Base-by-base conservation (phyloP, 2,113 vertebrate genomes). In the Micronycteris hirsuta region DNA sequence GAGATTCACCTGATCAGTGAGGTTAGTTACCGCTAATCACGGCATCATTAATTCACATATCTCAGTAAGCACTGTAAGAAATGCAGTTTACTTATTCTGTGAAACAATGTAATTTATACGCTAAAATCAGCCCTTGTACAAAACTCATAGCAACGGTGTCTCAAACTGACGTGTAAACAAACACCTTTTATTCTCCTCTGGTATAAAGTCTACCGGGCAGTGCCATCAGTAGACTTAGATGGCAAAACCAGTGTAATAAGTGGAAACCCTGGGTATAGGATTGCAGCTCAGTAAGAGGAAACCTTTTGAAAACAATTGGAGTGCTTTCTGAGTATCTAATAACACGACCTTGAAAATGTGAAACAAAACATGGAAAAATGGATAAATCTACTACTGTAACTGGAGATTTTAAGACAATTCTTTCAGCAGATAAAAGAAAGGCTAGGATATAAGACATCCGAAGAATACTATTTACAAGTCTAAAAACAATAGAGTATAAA, bases 1-100 rank as follows among this genome's bases (percentile, higher is more conserved):
- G 91, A 84, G 83, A 94, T 71, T 74, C 71, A 84, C 78, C 68
- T 92, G 70, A 93, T 91, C 74, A 45, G 45, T 76, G 86, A 82
- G 54, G 89, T 80, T 95, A 68, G 82, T 94, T 89, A 63, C 74
- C 17, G 58, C 89, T 54, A 86, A 84, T 73, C 77, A 61, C 73
- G 56, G 45, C 67, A 70, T 54, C 84, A 43, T 84, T 92, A 74
- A 91, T 71, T 96, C 84, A 71, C 47, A 78, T 12, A 81, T 33
- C 36, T 93, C 80, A 56, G 65, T 74, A 73, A 93, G 93, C 47
- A 73, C 1, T 88, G 22, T 45, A 49, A 85, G 83, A 91, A 86
- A 16, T 22, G 10, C 11, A 70, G 49, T 38, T 91, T 82, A 89
- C 93, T 94, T 81, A 63, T 71, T 89, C 92, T 61, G 45, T 47